Percentiles rank a stretch among this genome's conserved stretches.
Evolutionary conservation across 2,113 vertebrate species (phyloP).

Genomic region (Rhombomys opimus): DNA sequence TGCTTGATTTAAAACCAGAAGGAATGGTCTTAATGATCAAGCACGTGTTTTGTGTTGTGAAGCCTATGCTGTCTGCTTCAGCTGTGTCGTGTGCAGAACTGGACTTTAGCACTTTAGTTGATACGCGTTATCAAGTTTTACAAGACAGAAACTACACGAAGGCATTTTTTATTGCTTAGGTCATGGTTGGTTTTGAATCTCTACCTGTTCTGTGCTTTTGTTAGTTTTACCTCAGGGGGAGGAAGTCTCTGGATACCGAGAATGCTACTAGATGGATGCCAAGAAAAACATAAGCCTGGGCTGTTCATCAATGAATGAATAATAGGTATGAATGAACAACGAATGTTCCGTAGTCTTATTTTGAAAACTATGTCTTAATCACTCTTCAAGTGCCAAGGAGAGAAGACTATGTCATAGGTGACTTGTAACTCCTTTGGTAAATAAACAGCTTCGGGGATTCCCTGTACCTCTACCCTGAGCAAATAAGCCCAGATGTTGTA

Average conservation of each 20-base stretch:
- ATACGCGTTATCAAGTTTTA: slow-evolving; percentile 63
- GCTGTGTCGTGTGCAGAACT: neutral
- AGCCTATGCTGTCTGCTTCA: neutral
- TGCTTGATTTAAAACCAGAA: neutral
- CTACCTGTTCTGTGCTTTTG: neutral
- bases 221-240: neutral
- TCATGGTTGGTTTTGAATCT: slow-evolving; percentile 36
- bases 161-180: slow-evolving; percentile 43
- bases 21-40: neutral
- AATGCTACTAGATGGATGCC: neutral
- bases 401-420: neutral
- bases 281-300: neutral
- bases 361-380: neutral
- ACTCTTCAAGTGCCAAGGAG: neutral
- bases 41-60: neutral
- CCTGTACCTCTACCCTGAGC: neutral
- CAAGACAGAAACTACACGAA: slow-evolving; percentile 56
- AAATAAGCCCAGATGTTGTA: neutral
- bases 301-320: slow-evolving; percentile 53
- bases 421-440: neutral
- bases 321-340: slow-evolving; percentile 8
- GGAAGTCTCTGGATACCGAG: neutral
- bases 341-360: slow-evolving; percentile 28
- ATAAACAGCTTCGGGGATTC: neutral
- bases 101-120: slow-evolving; percentile 50